Evolutionary conservation across 2,888 invertebrate species (phyloP).

Genomic region (Parochlus steinenii): DNA sequence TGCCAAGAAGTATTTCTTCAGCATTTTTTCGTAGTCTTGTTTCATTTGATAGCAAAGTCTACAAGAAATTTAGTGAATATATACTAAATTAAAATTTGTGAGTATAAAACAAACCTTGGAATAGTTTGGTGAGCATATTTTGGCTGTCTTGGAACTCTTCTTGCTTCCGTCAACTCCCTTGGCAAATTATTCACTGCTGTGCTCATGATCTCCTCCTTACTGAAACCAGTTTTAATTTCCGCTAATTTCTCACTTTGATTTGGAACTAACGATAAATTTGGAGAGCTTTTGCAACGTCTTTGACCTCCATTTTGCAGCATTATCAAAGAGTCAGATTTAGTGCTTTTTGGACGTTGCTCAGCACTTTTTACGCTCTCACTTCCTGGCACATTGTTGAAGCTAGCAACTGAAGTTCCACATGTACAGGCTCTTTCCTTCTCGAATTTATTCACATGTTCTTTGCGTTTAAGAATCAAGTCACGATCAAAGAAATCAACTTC

Average conservation of each 20-base stretch:
- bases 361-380: constrained; percentile 3
- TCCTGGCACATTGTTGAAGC: constrained; percentile 8
- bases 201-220: constrained; percentile 15
- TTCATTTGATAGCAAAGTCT: constrained; percentile 8
- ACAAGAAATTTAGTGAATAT: too few relatives aligned
- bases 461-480: constrained; percentile 17
- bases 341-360: constrained; percentile 11
- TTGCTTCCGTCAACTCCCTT: constrained; percentile 4
- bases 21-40: constrained; percentile 10
- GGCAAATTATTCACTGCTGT: constrained; percentile 1
- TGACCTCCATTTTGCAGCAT: constrained; percentile 20
- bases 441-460: constrained; percentile 13
- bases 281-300: constrained; percentile 42
- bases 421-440: constrained; percentile 18
- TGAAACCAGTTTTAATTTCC: constrained; percentile 14
- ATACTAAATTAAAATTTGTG: too few relatives aligned
- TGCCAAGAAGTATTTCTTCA: constrained; percentile 11
- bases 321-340: constrained; percentile 3
- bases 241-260: constrained; percentile 15
- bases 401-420: constrained; percentile 16
- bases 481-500: constrained; percentile 34
- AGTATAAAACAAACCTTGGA: too few relatives aligned
- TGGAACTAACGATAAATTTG: constrained; percentile 34
- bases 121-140: constrained; percentile 9
- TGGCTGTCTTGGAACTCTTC: constrained; percentile 5